A percentile compares a stretch with the other conserved stretches of the same genome.
Evolutionary conservation across 1,140 invertebrate genomes (phyloP).

Genomic region (Saccostrea cuccullata): DNA sequence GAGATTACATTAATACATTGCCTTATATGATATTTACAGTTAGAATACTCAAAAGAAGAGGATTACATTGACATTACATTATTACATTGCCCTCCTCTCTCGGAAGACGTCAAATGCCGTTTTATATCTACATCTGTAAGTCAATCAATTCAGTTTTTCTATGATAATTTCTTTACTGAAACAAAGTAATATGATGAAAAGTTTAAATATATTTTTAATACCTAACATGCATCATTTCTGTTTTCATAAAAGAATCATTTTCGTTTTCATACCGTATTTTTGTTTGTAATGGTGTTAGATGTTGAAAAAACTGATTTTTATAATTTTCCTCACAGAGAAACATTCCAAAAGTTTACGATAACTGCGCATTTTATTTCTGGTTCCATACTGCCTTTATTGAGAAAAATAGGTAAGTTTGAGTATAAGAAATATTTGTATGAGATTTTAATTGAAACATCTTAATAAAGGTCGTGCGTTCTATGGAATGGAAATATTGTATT

Average conservation of each 20-base stretch:
- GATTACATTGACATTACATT: constrained; percentile 5
- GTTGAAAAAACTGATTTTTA: not conserved
- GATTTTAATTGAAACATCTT: too few species aligned
- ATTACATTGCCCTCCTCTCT: not conserved
- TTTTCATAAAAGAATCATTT: not conserved
- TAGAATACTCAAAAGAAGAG: not conserved
- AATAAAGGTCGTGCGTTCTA: too few species aligned
- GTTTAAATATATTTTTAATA: not conserved
- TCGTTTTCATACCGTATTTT: not conserved
- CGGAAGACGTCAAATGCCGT: constrained; percentile 7
- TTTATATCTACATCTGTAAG: constrained; percentile 19
- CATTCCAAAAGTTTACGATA: constrained; percentile 81
- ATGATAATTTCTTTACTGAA: too few species aligned
- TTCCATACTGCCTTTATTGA: constrained; percentile 81
- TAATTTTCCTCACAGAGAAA: constrained; percentile 68
- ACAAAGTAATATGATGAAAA: too few species aligned
- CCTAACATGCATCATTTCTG: not conserved
- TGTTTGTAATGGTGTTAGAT: not conserved
- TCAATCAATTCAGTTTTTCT: not conserved
- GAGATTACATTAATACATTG: too few species aligned
- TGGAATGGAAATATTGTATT: too few species aligned
- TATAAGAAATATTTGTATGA: too few species aligned
- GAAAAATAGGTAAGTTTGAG: constrained; percentile 72
- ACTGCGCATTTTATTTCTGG: constrained; percentile 82
- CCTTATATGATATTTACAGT: not conserved